These are phyloP conservation scores for Molothrus ater DNA, from an alignment of 2,797 vertebrate genomes.

Conservation along the genomic window DNA sequence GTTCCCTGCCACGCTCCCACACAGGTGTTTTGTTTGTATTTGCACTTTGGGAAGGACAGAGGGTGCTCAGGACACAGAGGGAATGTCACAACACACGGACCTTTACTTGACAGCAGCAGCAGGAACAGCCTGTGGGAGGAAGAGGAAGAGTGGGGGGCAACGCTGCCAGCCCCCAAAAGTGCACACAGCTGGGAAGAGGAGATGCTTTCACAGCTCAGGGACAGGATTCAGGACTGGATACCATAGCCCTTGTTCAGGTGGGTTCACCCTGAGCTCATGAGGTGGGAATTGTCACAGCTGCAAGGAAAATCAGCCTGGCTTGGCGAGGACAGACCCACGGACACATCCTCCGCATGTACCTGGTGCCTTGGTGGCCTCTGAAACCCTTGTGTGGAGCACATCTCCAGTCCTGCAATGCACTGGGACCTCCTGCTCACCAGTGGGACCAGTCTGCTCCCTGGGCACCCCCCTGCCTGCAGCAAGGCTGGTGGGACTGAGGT, in stretches of 20 bases:
- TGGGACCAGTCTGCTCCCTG: background rate
- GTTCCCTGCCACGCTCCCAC: background rate
- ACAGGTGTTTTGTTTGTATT: fast-evolving
- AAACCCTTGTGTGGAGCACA: background rate
- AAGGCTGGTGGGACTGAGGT: background rate
- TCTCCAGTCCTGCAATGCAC: background rate
- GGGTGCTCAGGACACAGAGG: background rate
- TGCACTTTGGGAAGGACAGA: background rate
- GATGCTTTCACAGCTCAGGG: background rate
- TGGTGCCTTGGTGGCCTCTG: background rate
- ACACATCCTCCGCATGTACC: background rate
- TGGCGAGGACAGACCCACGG: background rate
- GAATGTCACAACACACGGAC: background rate
- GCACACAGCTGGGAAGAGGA: slow-evolving; percentile 22
- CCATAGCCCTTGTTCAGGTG: background rate
- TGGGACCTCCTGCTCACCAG: background rate
- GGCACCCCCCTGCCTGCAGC: background rate
- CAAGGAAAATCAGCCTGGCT: background rate
- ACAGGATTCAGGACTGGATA: background rate
- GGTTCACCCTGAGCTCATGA: background rate
- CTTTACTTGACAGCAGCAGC: slow-evolving; percentile 29
- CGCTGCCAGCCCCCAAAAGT: background rate
- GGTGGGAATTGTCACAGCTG: background rate
- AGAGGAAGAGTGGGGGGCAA: background rate
- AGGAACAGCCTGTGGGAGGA: slow-evolving; percentile 7